Conservation (phyloP, 1,140 invertebrate genomes). For the Drosophila leontia region DNA sequence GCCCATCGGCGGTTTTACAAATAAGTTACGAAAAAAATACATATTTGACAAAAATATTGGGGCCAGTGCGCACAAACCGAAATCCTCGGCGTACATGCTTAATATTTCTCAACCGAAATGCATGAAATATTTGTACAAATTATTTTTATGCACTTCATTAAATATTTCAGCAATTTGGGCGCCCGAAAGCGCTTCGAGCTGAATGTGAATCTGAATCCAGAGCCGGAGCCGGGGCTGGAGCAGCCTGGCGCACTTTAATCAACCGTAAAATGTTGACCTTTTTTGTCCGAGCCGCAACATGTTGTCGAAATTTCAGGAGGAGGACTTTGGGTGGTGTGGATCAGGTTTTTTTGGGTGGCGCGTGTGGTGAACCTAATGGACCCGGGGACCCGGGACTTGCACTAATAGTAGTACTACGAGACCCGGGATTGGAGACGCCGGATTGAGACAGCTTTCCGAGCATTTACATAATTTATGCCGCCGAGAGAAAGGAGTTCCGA, state of each 20-base stretch:
- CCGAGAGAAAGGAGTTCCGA: slow-evolving; percentile 13
- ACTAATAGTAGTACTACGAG: slow-evolving; percentile 37
- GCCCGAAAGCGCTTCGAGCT: slow-evolving; percentile 39
- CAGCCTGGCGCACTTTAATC: slow-evolving; percentile 78
- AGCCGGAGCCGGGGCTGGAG: background rate
- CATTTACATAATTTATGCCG: slow-evolving; percentile 78
- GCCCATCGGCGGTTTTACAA: slow-evolving; percentile 81
- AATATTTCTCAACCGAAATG: slow-evolving; percentile 74
- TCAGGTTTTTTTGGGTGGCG: slow-evolving; percentile 24
- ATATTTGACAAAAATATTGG: slow-evolving; percentile 74
- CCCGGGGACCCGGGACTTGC: slow-evolving; percentile 31
- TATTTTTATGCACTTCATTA: slow-evolving; percentile 84
- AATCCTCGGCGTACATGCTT: slow-evolving; percentile 45
- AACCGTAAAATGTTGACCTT: slow-evolving; percentile 83
- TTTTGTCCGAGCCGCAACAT: slow-evolving; percentile 70
- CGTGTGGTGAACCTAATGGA: slow-evolving; percentile 74
- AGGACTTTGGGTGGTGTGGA: slow-evolving; percentile 12
- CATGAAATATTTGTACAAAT: slow-evolving; percentile 82
- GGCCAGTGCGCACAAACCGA: slow-evolving; percentile 16
- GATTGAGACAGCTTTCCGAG: slow-evolving; percentile 29
- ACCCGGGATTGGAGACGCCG: background rate
- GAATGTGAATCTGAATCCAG: background rate
- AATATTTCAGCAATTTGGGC: slow-evolving; percentile 79
- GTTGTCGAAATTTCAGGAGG: slow-evolving; percentile 67
- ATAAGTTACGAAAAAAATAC: slow-evolving; percentile 61